Evolutionary conservation across 1,140 invertebrate species (phyloP).

Genomic region (Magallana gigas): DNA sequence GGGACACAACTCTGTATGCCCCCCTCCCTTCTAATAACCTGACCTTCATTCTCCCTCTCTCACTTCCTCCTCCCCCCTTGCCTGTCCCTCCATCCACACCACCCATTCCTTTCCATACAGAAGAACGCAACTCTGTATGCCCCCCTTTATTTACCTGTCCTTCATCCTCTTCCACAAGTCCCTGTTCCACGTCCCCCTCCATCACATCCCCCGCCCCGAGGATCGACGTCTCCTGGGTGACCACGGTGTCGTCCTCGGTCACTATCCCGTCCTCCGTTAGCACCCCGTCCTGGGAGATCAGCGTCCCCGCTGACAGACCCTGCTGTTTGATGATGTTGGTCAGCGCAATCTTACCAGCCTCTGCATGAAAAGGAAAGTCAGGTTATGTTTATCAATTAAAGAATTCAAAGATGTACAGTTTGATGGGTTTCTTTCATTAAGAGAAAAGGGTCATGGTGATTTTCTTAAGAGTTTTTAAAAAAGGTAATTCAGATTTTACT

Average conservation of each 20-base stretch:
- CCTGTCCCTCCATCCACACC: no score
- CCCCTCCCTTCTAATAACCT: neutral
- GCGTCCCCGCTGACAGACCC: conserved; percentile 43
- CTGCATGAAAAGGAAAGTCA: conserved; percentile 52
- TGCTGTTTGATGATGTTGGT: conserved; percentile 79
- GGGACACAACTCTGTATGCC: neutral
- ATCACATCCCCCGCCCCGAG: conserved; percentile 38
- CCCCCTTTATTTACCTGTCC: neutral
- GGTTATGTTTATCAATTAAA: no score
- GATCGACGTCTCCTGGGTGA: conserved; percentile 39
- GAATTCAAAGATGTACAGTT: no score
- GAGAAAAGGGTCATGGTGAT: no score
- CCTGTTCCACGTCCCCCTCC: conserved; percentile 57
- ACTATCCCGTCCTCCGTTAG: conserved; percentile 42
- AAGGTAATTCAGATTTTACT: no score
- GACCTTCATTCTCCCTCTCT: conserved; percentile 56
- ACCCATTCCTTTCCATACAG: neutral
- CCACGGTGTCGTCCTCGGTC: conserved; percentile 39
- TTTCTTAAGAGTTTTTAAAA: no score
- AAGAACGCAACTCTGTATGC: neutral
- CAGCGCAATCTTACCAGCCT: conserved; percentile 88
- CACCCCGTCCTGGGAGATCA: conserved; percentile 31
- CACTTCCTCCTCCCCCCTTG: neutral
- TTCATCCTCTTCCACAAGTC: conserved; percentile 46
- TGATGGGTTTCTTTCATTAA: no score